These are phyloP conservation scores for Dione vanillae DNA, from an alignment of 2,888 invertebrate genomes.

Conservation along the genomic window DNA sequence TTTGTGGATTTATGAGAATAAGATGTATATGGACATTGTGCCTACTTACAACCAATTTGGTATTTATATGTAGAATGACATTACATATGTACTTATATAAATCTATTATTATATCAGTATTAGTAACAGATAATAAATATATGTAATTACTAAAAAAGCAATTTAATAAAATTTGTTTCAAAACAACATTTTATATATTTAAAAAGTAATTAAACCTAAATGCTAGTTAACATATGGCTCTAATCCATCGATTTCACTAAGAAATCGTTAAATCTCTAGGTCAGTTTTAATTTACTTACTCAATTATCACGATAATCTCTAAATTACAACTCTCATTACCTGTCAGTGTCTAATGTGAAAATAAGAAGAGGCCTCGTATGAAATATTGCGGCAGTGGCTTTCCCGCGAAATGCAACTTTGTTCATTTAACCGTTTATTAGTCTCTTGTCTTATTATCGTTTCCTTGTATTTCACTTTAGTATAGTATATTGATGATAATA, in stretches of 20 bases:
- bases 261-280: conserved; percentile 10
- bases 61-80: too few relatives aligned
- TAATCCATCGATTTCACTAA: conserved; percentile 18
- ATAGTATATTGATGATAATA: conserved; percentile 11
- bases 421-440: conserved; percentile 33
- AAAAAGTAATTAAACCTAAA: too few relatives aligned
- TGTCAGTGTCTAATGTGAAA: conserved; percentile 40
- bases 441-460: conserved; percentile 1
- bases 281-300: conserved; percentile 22
- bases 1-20: background rate
- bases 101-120: too few relatives aligned
- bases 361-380: conserved; percentile 35
- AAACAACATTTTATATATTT: too few relatives aligned
- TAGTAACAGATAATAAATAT: too few relatives aligned
- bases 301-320: conserved; percentile 26
- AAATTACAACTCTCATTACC: conserved; percentile 31
- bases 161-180: too few relatives aligned
- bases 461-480: conserved; percentile 23
- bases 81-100: too few relatives aligned
- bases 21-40: background rate
- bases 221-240: background rate
- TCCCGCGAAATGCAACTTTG: conserved; percentile 29
- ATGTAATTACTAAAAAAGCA: too few relatives aligned
- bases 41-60: too few relatives aligned
- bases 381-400: conserved; percentile 36